Base-by-base conservation (phyloP, 23 tunicate species). In the Ascidia mentula region DNA sequence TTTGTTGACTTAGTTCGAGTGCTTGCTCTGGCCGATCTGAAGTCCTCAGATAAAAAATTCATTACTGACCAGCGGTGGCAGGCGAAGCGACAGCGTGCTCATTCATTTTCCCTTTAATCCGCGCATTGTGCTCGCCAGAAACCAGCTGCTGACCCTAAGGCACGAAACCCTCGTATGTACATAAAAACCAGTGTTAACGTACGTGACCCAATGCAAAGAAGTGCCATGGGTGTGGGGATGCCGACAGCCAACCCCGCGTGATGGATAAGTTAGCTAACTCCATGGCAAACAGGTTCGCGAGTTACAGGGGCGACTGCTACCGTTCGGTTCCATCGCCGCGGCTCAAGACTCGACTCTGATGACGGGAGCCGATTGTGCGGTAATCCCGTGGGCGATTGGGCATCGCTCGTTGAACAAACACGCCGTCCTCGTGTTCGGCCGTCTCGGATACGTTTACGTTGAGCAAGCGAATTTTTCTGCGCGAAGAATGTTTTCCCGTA, bases 131-230 rank as follows among this genome's bases (percentile, higher is more conserved):
- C 22, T 3, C 28, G 65, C 65, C 24, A 20, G 65, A n/a, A n/a
- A 53, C 65, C 65, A 53, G 65, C 12, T 53, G 65, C 65, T n/a
- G n/a, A n/a, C n/a, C n/a, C 65, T 28, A 5, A 53, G 22, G 65
- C 24, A 6, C 65, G 65, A 53, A n/a, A n/a, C n/a, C n/a, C n/a
- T n/a, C n/a, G n/a, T n/a, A 28, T 53, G 22, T 53, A 28, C 65
- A 3, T 9, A 6, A 6, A 53, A 53, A 53, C 24, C 65, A 3
- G 65, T 28, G 65, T 53, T 5, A 53, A 53, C 22, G 65, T 53
- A 53, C 65, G 65, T 53, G 65, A 53, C 65, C 65, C 65, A 28
- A 20, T 53, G 65, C 65, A 53, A 53, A 53, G 65, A 53, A 53
- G 22, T 6, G 65, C 65, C 65, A 3, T n/a, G n/a, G n/a, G 13